These are phyloP conservation scores for Protula sp. DNA, from an alignment of 2,888 invertebrate genomes.

Conservation along the genomic window DNA sequence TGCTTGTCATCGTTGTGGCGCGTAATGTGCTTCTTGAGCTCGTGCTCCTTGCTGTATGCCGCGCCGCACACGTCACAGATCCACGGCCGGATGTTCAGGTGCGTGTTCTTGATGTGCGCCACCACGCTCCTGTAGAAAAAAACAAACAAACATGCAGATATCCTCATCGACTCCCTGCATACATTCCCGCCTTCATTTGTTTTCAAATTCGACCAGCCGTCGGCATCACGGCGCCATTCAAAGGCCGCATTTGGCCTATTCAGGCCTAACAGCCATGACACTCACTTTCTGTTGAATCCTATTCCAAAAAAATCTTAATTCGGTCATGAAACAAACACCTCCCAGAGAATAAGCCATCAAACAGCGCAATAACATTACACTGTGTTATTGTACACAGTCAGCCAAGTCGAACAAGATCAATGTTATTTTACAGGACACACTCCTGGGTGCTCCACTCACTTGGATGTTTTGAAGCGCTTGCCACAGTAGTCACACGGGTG, in stretches of 20 bases:
- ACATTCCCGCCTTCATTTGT: not conserved
- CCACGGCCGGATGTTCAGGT: slow-evolving; percentile 33
- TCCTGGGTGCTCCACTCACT: slow-evolving; percentile 27
- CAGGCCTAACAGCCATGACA: not conserved
- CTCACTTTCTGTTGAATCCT: too few species aligned
- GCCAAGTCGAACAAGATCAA: too few species aligned
- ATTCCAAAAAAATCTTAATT: too few species aligned
- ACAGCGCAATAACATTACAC: too few species aligned
- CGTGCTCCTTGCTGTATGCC: slow-evolving; percentile 31
- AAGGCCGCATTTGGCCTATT: too few species aligned
- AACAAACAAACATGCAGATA: not conserved
- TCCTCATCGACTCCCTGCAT: too few species aligned
- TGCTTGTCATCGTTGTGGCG: slow-evolving; percentile 28
- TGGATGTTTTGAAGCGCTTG: slow-evolving; percentile 27
- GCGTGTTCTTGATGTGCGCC: slow-evolving; percentile 35
- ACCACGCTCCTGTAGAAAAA: slow-evolving; percentile 26
- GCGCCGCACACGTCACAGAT: slow-evolving; percentile 40
- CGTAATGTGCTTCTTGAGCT: slow-evolving; percentile 32
- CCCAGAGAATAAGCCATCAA: too few species aligned
- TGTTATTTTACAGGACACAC: too few species aligned
- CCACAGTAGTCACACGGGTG: slow-evolving; percentile 28
- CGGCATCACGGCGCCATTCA: too few species aligned
- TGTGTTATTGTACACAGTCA: too few species aligned
- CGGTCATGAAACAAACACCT: too few species aligned
- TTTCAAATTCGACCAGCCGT: too few species aligned